Base-by-base conservation (phyloP, 2,113 vertebrate genomes). In the Noctilio leporinus region DNA sequence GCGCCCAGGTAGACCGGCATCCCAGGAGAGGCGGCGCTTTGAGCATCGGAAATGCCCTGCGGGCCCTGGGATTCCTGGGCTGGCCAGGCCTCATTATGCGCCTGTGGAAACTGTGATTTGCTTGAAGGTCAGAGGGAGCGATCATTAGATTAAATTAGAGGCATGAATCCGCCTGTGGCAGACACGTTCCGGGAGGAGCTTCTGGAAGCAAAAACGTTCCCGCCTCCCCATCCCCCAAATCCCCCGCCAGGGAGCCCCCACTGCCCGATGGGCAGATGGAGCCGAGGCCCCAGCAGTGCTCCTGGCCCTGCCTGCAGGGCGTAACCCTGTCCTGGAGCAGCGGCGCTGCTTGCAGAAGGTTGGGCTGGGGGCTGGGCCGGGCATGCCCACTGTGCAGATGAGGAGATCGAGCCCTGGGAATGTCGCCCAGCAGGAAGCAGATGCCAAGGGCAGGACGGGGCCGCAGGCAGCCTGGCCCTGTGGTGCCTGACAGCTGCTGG, bases 91-190 rank as follows among this genome's bases (percentile, higher is more conserved):
- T 93, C 77, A 28, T 43, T n/a, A 89, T 85, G 69, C 81, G 40
- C 87, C 2, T 4, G 9, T 65, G 87, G 86, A 72, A 65, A 90
- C 91, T 38, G 67, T 80, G 95, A 84, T 86, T 40, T 91, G 89
- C 85, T 82, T 51, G 40, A 96, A 95, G 72, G 89, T 9, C 0
- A 57, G 65, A 69, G 84, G 77, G 92, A 89, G 67, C 95, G 57
- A n/a, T 69, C 14, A 11, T 26, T 16, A 20, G 49, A 78, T 97
- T 96, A 96, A 93, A 93, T 94, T 84, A 77, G 89, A 85, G 70
- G 15, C 82, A 1, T 26, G 33, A 26, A 91, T 96, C 94, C 78
- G 84, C 81, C 24, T 19, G 15, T 22, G 11, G 4, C 15, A 2
- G 14, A 11, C 6, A 45, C 67, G 86, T 64, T 80, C 91, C 80